Evolutionary conservation across 1,140 invertebrate genomes (phyloP), one percentile per base, ranked within the genome.

Genomic region (Diprion similis): DNA sequence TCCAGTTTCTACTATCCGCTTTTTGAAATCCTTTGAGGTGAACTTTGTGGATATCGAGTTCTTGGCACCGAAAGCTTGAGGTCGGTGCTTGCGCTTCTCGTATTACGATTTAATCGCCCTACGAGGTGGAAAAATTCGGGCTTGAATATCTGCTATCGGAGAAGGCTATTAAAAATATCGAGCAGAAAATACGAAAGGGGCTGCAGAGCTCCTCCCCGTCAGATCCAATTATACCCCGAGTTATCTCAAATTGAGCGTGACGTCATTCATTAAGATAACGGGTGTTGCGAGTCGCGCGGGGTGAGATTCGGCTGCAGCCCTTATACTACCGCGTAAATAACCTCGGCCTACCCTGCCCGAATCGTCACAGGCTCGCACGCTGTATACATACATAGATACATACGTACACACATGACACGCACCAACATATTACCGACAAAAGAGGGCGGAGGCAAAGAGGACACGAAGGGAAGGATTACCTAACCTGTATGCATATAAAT

Each of bases 401-500:
- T n/a, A n/a, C n/a, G n/a, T n/a, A n/a, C n/a, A n/a, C n/a, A n/a
- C n/a, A n/a, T n/a, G n/a, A n/a, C n/a, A n/a, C n/a, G n/a, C n/a
- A n/a, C n/a, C n/a, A 37, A 37, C 24, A 4, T 59, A 59, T 59
- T 59, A 15, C 51, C n/a, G n/a, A 4, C 51, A 17, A 59, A 59
- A 59, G 11, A 59, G 51, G 51, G 0, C 4, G 24, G 51, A 17
- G 51, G 11, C 51, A 6, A 17, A 59, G 51, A 17, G 51, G 51
- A 59, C 24, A 59, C 11, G 51, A 59, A 17, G 51, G n/a, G 51
- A 59, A 59, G 51, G 51, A 59, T 59, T 59, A 37, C 73, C 67
- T 75, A 79, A 79, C 76, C 78, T 77, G 77, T 76, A 77, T 81
- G 79, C 80, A 80, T 78, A 78, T 77, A 76, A 77, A 77, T 77